A percentile compares a stretch with the other conserved stretches of the same genome.
Evolutionary conservation across 53 echinoderm and acorn worm species (phyloP).

Genomic region (Echinometra lucunter): DNA sequence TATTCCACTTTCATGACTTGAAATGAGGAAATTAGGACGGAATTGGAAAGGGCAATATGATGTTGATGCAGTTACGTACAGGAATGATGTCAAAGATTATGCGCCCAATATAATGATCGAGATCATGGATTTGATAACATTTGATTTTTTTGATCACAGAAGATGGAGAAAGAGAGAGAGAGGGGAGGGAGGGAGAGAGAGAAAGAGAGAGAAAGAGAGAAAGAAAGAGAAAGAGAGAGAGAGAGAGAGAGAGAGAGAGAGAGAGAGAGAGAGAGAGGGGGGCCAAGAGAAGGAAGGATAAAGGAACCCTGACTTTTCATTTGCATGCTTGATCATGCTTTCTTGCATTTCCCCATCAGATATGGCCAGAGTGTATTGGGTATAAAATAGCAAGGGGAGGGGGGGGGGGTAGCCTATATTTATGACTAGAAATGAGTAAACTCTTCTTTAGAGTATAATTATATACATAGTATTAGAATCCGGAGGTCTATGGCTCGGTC

Average conservation of each 20-base stretch:
- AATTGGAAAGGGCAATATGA: background rate
- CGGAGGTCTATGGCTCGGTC: background rate
- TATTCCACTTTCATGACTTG: background rate
- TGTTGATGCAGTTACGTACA: background rate
- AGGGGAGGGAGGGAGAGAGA: conserved; percentile 35
- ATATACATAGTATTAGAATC: no score
- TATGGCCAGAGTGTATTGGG: no score
- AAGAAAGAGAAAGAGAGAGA: background rate
- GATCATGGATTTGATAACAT: background rate
- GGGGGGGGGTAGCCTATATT: no score
- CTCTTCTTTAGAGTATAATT: no score
- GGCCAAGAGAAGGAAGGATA: no score
- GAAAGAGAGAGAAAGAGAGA: background rate
- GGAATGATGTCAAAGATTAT: background rate
- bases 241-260: no score
- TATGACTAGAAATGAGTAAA: no score
- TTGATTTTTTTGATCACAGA: background rate
- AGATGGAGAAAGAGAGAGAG: background rate
- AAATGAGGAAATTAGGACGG: background rate
- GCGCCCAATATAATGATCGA: background rate
- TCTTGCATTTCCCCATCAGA: no score
- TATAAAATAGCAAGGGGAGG: no score
- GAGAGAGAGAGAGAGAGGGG: no score
- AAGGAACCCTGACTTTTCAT: no score
- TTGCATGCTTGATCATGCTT: no score